Base-by-base conservation (phyloP, 2,797 vertebrate genomes). In the Pseudomugil tenellus region DNA sequence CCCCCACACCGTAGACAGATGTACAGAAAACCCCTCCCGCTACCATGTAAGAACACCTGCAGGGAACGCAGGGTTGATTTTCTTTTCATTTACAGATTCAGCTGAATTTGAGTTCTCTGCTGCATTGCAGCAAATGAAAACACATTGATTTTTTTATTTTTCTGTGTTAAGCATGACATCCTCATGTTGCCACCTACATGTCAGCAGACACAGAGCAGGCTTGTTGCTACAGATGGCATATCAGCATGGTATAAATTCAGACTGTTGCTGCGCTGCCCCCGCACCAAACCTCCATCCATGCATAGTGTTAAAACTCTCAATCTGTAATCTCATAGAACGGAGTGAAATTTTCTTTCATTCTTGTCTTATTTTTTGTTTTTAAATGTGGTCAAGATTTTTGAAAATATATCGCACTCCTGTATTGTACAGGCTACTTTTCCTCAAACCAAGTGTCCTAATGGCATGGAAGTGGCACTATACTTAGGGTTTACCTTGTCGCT, bases 141-240 rank as follows among this genome's bases (percentile, higher is more conserved):
- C 32, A 12, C 34, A 41, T 49, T n/a, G n/a, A n/a, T n/a, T n/a
- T n/a, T 63, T 70, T 63, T 69, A 32, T 63, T 48, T 8, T 66
- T 43, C 51, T 32, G 19, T 70, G 70, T 67, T 51, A 55, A 64
- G 43, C 78, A 52, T 63, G 76, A 58, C 49, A 68, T 67, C 39
- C 65, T 83, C 77, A 59, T 65, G 78, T 70, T 76, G 53, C 74
- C 41, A 73, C 80, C 84, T 55, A 67, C 86, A 62, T 68, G 59
- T 83, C 67, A 48, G 76, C 29, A 81, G 76, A 79, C 77, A 63
- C 14, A 14, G 58, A 69, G 74, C 61, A 58, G 69, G 76, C 77
- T 76, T 79, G 79, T 65, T 58, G 46, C 83, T 69, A 68, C 91
- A 92, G 90, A 91, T 91, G 90, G 91, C 64, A 41, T 67, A 77